Evolutionary conservation across 2,797 vertebrate species (phyloP).

Genomic region (Neosilurus hyrtlii): DNA sequence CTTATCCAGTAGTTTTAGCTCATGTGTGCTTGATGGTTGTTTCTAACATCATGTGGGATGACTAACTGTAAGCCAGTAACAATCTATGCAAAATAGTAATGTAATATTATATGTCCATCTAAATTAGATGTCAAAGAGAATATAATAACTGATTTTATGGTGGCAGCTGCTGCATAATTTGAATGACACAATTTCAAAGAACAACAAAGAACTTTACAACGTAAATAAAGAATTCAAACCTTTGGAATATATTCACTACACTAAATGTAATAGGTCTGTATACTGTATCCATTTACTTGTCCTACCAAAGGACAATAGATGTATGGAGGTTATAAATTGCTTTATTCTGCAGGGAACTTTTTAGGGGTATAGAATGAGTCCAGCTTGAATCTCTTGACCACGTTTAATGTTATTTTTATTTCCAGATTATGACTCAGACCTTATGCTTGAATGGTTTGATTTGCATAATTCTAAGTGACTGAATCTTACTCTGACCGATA

Average conservation of each 20-base stretch:
- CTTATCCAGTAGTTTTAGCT: not conserved
- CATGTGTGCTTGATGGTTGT: not conserved
- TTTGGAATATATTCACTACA: not conserved
- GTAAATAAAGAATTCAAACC: not conserved
- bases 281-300: not conserved
- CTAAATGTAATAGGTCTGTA: not conserved
- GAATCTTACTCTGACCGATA: conserved; percentile 11
- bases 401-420: not conserved
- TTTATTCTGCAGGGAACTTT: too few relatives aligned
- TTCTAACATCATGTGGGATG: not conserved
- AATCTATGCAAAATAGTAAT: not conserved
- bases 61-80: not conserved
- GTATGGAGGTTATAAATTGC: too few relatives aligned
- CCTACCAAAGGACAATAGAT: too few relatives aligned
- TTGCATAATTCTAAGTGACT: conserved; percentile 44
- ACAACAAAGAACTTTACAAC: not conserved
- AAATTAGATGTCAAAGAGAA: not conserved
- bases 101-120: too few relatives aligned
- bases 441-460: conserved; percentile 34
- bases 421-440: conserved; percentile 31
- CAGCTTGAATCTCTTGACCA: not conserved
- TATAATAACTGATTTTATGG: not conserved
- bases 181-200: not conserved
- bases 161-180: not conserved
- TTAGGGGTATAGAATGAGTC: not conserved